phyloP scores from a whole-genome alignment of 1,140 invertebrate species.

The Drosophila sp. region DNA sequence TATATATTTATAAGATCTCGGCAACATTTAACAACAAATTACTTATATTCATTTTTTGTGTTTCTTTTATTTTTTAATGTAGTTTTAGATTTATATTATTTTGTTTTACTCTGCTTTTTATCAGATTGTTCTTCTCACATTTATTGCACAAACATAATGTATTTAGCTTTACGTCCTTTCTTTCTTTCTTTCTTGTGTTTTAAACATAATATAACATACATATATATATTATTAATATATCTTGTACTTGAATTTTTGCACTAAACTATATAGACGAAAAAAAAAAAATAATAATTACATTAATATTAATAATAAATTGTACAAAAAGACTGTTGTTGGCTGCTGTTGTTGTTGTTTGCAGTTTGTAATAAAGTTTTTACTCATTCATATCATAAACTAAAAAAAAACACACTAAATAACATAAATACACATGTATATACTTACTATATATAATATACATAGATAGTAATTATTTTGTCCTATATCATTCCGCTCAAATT shows the following conservation, averaged over 20 bases:
- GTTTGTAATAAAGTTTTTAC: conserved; percentile 15
- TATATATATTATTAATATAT: conserved; percentile 52
- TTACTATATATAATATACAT: background rate
- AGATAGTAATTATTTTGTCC: background rate
- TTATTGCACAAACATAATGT: conserved; percentile 47
- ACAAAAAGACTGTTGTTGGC: conserved; percentile 60
- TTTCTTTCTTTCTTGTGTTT: background rate
- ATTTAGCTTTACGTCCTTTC: background rate
- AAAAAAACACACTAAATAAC: conserved; percentile 38
- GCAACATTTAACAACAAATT: conserved; percentile 59
- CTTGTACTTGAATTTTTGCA: conserved; percentile 59
- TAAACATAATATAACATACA: conserved; percentile 28
- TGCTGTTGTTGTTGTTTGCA: background rate
- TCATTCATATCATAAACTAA: conserved; percentile 30
- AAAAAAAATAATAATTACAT: background rate
- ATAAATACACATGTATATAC: conserved; percentile 3
- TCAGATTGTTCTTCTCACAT: conserved; percentile 41
- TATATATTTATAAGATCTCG: conserved; percentile 55
- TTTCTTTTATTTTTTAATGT: background rate
- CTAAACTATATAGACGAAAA: conserved; percentile 35
- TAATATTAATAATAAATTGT: conserved; percentile 43
- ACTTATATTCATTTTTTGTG: conserved; percentile 43
- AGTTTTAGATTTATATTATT: conserved; percentile 35
- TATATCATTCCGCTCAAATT: background rate
- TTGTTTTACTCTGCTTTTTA: conserved; percentile 42